Evolutionary conservation across 1,140 invertebrate genomes (phyloP), one percentile per base, ranked within the genome.

Genomic region (Musca vetustissima): DNA sequence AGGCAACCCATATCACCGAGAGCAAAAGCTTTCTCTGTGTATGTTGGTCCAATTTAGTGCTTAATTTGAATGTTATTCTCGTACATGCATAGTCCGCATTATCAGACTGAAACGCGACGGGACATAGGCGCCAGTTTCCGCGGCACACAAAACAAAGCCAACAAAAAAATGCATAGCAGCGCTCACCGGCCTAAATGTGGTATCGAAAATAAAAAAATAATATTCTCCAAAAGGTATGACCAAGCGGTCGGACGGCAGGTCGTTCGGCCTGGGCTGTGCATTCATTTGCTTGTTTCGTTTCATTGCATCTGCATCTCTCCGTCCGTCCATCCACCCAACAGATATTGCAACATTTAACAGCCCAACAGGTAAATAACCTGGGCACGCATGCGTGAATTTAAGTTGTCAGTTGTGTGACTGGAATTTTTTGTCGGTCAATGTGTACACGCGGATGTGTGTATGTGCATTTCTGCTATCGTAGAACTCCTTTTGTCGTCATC

Each of bases 41-140:
- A 17, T 61, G 57, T 36, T 36, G 57, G 28, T 61, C 57, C 57
- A 61, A 61, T 61, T 61, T 61, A 61, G 57, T 32, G 57, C 57
- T 61, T 61, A 61, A 61, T 61, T 61, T 61, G 57, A 61, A 61
- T 61, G 57, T 61, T 61, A 61, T 61, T 61, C 36, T 43, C 57
- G 36, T 36, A 61, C 57, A 43, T 61, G 57, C 28, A 61, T 61
- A 61, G 32, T 61, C 57, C 36, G 28, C 28, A 61, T 43, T 61
- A 61, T 61, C 57, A 61, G 57, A 61, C 57, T n/a, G 36, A 61
- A 61, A 61, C 57, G 28, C 57, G 57, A 61, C 57, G 57, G 57
- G 57, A 61, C 36, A 61, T 36, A 61, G 57, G 57, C 57, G 57
- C 57, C 57, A 61, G 55, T 59, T 59, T 59, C 55, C 36, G 28